Base-by-base conservation (phyloP, 1,140 invertebrate species). In the Teleogryllus occipitalis region DNA sequence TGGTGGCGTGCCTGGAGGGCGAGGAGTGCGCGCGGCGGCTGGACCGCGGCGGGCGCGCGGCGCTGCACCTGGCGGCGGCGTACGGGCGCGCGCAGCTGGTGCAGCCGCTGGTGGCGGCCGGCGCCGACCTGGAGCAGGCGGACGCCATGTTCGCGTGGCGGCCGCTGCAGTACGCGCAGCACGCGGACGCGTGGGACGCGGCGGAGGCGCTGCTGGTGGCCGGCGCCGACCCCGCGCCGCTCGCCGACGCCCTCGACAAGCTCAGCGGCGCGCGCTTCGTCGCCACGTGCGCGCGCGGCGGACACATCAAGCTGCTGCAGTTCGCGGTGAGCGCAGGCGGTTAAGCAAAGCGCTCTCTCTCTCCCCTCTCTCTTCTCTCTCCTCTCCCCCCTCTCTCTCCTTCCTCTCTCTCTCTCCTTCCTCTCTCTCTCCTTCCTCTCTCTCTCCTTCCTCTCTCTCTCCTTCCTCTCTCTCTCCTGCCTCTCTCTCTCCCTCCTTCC, bases 91-190 rank as follows among this genome's bases (percentile, higher is more conserved):
- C 91, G 47, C 88, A 90, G 22, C 92, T 92, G 72, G 89, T 93
- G 14, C 89, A 88, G 79, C 91, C 91, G 82, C 85, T 96, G 8
- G 89, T 95, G 73, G 85, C 88, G 39, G 88, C 90, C 81, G 92
- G 92, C 4, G 89, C 90, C 74, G 91, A 91, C 83, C 88, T 94
- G 6, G 92, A 93, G 85, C 77, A 79, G 78, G 84, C 85, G 54
- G 86, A 87, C 6, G 10, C 54, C 10, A 10, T 65, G 10, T 92
- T 92, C 83, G 92, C 91, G 3, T 93, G 93, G 0, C 88, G 95
- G 80, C 93, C 94, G 14, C 85, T 95, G 8, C 93, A 95, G 83
- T 92, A 91, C 80, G 92, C 93, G 0, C 93, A 94, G 0, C 87
- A 92, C 78, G 91, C 92, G 7, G 93, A 93, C 84, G 90, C 93